Percentiles rank a stretch among this genome's conserved stretches.
These are phyloP conservation scores for Leptinotarsa defecta DNA, from an alignment of 1,140 invertebrate species.

Conservation along the genomic window DNA sequence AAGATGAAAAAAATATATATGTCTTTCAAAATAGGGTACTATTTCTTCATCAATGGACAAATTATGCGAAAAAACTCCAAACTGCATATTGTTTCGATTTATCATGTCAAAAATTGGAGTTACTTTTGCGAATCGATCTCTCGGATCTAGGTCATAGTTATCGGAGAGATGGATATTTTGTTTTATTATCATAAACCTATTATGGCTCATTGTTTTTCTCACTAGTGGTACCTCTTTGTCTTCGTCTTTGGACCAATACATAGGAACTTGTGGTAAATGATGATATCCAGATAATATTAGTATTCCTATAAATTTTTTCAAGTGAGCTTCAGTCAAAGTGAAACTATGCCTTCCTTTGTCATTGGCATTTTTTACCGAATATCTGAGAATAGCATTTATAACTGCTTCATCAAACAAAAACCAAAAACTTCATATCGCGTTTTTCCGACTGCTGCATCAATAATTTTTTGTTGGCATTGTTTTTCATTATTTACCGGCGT, in stretches of 20 bases:
- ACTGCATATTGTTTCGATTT: conserved; percentile 54
- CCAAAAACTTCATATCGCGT: conserved; percentile 23
- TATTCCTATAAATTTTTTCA: conserved; percentile 28
- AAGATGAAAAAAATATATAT: too few species aligned
- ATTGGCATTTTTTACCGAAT: conserved; percentile 25
- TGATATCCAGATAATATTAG: conserved; percentile 32
- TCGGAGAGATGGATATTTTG: conserved; percentile 41
- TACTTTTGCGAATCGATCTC: conserved; percentile 52
- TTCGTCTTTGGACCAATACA: conserved; percentile 35
- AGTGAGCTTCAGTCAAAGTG: background rate
- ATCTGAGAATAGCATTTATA: conserved; percentile 10
- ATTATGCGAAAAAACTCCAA: conserved; percentile 52
- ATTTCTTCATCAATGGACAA: conserved; percentile 59
- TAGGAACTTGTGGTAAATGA: conserved; percentile 21
- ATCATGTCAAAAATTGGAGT: conserved; percentile 37
- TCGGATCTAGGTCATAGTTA: conserved; percentile 45
- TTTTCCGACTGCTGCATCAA: conserved; percentile 17
- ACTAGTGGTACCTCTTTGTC: conserved; percentile 29
- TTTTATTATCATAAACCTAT: conserved; percentile 33
- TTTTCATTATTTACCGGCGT: background rate
- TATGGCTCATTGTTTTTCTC: conserved; percentile 31
- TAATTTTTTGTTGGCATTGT: background rate
- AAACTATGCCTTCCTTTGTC: conserved; percentile 30
- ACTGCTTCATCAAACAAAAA: conserved; percentile 33
- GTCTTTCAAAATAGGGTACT: conserved; percentile 60